Evolutionary conservation across 2,113 vertebrate genomes (phyloP).

Genomic region (Pontoporia blainvillei): DNA sequence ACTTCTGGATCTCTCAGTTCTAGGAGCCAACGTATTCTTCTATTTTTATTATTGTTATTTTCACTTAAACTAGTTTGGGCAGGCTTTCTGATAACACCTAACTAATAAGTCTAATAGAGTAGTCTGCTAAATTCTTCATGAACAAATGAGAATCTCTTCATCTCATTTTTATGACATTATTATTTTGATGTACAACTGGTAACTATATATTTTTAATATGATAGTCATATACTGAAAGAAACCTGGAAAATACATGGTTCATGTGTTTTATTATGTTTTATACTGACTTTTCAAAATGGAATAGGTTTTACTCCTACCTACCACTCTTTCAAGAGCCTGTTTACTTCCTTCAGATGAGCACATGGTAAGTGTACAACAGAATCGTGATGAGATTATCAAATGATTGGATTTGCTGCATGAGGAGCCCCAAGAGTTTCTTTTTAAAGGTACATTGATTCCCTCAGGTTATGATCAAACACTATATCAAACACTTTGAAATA

Average conservation of each 20-base stretch:
- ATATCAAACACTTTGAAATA: neutral
- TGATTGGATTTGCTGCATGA: constrained; percentile 22
- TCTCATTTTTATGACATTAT: neutral
- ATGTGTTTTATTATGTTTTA: neutral
- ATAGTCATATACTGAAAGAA: neutral
- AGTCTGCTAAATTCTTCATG: neutral
- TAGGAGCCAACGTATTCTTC: neutral
- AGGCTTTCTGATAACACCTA: neutral
- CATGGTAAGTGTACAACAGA: neutral
- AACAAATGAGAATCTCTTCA: neutral
- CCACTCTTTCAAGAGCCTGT: constrained; percentile 11
- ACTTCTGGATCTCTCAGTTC: neutral
- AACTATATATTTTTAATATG: neutral
- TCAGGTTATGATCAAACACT: constrained; percentile 4
- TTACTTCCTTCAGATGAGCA: neutral
- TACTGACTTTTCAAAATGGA: neutral
- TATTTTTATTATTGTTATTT: neutral
- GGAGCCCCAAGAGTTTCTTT: neutral
- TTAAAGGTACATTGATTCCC: neutral
- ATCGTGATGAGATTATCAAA: constrained; percentile 1
- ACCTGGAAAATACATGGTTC: neutral
- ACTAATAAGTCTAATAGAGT: neutral
- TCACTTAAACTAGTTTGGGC: neutral
- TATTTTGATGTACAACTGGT: neutral
- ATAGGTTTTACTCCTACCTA: neutral